Conservation (phyloP, 1,140 invertebrate species). For the Spodoptera litura region DNA sequence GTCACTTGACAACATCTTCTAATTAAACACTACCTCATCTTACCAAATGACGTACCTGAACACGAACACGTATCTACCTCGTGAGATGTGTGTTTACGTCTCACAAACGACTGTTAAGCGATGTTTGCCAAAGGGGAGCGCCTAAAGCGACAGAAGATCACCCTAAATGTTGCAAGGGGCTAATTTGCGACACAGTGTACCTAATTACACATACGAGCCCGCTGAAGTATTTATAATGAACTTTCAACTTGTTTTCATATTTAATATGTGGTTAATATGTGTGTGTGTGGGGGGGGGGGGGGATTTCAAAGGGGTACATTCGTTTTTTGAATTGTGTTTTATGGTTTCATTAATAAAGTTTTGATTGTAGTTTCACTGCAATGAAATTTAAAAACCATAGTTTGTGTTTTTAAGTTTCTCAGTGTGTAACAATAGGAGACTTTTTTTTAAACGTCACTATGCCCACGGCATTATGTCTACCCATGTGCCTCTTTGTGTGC, state of each 20-base stretch:
- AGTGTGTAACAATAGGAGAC: too few species aligned
- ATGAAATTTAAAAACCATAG: too few species aligned
- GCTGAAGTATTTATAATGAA: conserved; percentile 43
- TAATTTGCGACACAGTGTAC: conserved; percentile 41
- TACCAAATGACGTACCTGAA: conserved; percentile 26
- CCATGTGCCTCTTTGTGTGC: too few species aligned
- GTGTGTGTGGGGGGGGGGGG: too few species aligned
- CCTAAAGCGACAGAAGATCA: conserved; percentile 51
- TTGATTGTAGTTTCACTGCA: too few species aligned
- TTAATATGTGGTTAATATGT: too few species aligned
- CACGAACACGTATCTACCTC: conserved; percentile 10
- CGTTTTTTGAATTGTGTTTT: too few species aligned
- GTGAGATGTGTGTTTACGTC: conserved; percentile 14
- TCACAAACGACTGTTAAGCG: conserved; percentile 43
- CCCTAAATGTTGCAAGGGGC: conserved; percentile 51
- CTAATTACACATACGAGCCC: conserved; percentile 32
- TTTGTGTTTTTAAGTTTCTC: too few species aligned
- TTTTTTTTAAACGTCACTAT: too few species aligned
- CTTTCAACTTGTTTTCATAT: conserved; percentile 5
- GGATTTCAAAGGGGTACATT: too few species aligned
- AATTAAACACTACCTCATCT: conserved; percentile 9
- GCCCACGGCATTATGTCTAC: too few species aligned
- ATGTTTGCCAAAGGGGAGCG: conserved; percentile 54
- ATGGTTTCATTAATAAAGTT: too few species aligned
- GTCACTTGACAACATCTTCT: background rate